Evolutionary conservation across 2,113 vertebrate species (phyloP).

Genomic region (Labeo rohita): DNA sequence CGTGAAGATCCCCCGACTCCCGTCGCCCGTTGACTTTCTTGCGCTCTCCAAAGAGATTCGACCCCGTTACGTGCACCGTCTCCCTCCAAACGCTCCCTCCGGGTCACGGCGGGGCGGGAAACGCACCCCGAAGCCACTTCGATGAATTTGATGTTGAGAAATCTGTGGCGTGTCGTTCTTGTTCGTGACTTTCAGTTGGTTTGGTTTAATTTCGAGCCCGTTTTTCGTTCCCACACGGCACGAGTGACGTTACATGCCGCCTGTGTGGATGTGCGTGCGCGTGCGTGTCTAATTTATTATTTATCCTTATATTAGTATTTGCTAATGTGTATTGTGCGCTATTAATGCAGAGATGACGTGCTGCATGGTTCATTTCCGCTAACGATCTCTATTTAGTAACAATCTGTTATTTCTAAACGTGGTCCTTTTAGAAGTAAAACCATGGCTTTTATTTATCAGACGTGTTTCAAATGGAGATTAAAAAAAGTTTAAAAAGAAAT

Average conservation of each 20-base stretch:
- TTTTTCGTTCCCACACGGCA: slow-evolving; percentile 39
- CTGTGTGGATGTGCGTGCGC: not conserved
- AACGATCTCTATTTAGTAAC: slow-evolving; percentile 70
- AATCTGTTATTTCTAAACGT: slow-evolving; percentile 69
- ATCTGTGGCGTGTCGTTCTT: slow-evolving; percentile 73
- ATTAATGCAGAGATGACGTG: slow-evolving; percentile 76
- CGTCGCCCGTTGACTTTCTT: not conserved
- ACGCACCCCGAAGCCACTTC: slow-evolving; percentile 1
- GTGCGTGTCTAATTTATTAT: slow-evolving; percentile 78
- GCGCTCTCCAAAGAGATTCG: slow-evolving; percentile 28
- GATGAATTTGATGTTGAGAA: slow-evolving; percentile 71
- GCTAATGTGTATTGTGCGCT: slow-evolving; percentile 78
- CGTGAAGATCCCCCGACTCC: not conserved
- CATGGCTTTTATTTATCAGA: slow-evolving; percentile 67
- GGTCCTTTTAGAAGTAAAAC: slow-evolving; percentile 65
- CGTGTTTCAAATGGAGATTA: slow-evolving; percentile 69
- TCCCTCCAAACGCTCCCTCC: not conserved
- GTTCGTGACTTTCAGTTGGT: slow-evolving; percentile 51
- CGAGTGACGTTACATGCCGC: slow-evolving; percentile 44
- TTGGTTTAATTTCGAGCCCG: slow-evolving; percentile 50
- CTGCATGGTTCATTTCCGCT: slow-evolving; percentile 77
- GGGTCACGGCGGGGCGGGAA: not conserved
- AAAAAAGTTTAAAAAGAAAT: slow-evolving; percentile 64
- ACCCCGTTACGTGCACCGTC: not conserved
- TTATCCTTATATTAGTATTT: slow-evolving; percentile 77